Evolutionary conservation across 1,140 invertebrate species (phyloP).

Genomic region (Drosophila eugracilis): DNA sequence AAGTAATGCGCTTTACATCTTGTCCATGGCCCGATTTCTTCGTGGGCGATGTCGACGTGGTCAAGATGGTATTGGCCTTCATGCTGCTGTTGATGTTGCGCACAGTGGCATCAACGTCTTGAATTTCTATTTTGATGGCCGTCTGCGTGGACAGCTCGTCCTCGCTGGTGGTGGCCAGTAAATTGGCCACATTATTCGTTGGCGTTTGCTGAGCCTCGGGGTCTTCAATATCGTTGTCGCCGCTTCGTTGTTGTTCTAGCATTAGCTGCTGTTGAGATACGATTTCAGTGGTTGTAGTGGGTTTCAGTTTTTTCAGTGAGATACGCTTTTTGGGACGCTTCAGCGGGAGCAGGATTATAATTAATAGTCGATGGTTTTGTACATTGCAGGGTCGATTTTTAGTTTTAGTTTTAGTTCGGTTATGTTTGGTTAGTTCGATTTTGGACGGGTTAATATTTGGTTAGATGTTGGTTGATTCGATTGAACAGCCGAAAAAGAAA

Average conservation of each 20-base stretch:
- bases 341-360: slow-evolving; percentile 34
- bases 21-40: slow-evolving; percentile 79
- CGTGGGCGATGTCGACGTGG: slow-evolving; percentile 67
- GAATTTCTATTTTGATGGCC: slow-evolving; percentile 77
- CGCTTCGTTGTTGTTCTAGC: slow-evolving; percentile 56
- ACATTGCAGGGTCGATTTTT: slow-evolving; percentile 28
- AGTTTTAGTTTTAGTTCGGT: slow-evolving; percentile 8
- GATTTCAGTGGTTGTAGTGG: slow-evolving; percentile 73
- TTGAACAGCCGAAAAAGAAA: slow-evolving; percentile 56
- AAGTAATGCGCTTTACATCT: slow-evolving; percentile 85
- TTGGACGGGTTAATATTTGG: slow-evolving; percentile 29
- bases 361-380: slow-evolving; percentile 30
- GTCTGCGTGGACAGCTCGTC: slow-evolving; percentile 82
- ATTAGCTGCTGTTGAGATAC: slow-evolving; percentile 82
- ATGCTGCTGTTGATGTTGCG: slow-evolving; percentile 46
- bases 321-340: slow-evolving; percentile 83
- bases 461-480: slow-evolving; percentile 44
- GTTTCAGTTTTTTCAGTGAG: slow-evolving; percentile 76
- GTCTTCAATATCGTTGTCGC: slow-evolving; percentile 18
- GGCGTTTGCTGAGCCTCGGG: slow-evolving; percentile 44
- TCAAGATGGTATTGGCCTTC: slow-evolving; percentile 40
- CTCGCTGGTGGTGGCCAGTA: slow-evolving; percentile 60
- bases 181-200: slow-evolving; percentile 44
- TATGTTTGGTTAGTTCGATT: slow-evolving; percentile 33
- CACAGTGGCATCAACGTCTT: slow-evolving; percentile 57